phyloP scores from a whole-genome alignment of 2,888 invertebrate genomes.

The Tetragnatha montana region DNA sequence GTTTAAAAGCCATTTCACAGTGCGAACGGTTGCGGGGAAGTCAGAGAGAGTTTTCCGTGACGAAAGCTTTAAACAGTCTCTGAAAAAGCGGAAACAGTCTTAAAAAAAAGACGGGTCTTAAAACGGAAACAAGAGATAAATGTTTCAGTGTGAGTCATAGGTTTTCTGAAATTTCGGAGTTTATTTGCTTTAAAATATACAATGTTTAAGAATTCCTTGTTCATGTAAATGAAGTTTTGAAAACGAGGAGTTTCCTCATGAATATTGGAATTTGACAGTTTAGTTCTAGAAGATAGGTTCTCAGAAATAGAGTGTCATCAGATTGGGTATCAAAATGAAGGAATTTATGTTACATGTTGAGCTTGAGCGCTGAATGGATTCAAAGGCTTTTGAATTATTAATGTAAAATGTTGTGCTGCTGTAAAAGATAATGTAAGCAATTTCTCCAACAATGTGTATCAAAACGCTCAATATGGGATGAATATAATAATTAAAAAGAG shows the following conservation, averaged over 20 bases:
- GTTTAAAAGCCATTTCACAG: slow-evolving; percentile 57
- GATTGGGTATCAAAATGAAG: not conserved
- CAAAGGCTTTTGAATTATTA: not conserved
- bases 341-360: not conserved
- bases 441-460: too few species aligned
- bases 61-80: slow-evolving; percentile 16
- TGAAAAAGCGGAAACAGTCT: not conserved
- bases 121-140: not conserved
- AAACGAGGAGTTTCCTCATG: not conserved
- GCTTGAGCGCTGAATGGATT: not conserved
- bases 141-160: not conserved
- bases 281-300: not conserved
- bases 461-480: too few species aligned
- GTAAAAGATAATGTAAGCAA: not conserved
- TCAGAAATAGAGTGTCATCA: not conserved
- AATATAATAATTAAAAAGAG: too few species aligned
- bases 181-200: not conserved
- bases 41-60: slow-evolving; percentile 23
- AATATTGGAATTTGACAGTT: not conserved
- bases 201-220: not conserved
- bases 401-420: not conserved
- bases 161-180: not conserved
- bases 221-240: not conserved
- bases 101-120: not conserved
- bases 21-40: not conserved